Conservation (phyloP, 2,113 vertebrate genomes). For the Oxyruncus cristatus region DNA sequence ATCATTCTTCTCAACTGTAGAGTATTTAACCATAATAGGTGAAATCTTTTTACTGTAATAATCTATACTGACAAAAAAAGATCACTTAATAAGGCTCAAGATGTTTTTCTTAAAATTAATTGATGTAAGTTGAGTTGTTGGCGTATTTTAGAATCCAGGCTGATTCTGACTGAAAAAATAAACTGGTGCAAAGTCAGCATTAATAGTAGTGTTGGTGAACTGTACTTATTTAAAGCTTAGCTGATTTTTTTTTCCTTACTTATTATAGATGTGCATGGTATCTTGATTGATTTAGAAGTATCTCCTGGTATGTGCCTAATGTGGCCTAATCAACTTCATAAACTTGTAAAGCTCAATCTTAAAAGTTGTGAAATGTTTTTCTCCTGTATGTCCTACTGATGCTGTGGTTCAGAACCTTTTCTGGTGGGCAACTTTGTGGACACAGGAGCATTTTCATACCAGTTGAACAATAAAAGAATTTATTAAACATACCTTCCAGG, state of each 20-base stretch:
- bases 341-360: not conserved
- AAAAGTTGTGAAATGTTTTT: not conserved
- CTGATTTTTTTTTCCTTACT: not conserved
- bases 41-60: not conserved
- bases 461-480: not conserved
- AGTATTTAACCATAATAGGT: not conserved
- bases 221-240: not conserved
- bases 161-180: not conserved
- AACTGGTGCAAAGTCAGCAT: not conserved
- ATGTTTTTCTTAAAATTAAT: not conserved
- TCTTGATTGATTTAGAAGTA: not conserved
- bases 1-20: not conserved
- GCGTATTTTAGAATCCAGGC: not conserved
- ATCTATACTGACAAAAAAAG: not conserved
- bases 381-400: not conserved
- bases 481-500: not conserved
- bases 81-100: not conserved
- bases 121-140: not conserved
- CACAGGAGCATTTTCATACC: not conserved
- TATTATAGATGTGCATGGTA: accelerated
- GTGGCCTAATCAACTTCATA: not conserved
- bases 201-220: not conserved
- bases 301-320: not conserved
- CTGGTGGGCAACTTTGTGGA: not conserved
- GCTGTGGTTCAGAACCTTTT: not conserved